These are phyloP conservation scores for Gopherus evgoodei DNA, from an alignment of 2,113 vertebrate genomes.

Conservation along the genomic window DNA sequence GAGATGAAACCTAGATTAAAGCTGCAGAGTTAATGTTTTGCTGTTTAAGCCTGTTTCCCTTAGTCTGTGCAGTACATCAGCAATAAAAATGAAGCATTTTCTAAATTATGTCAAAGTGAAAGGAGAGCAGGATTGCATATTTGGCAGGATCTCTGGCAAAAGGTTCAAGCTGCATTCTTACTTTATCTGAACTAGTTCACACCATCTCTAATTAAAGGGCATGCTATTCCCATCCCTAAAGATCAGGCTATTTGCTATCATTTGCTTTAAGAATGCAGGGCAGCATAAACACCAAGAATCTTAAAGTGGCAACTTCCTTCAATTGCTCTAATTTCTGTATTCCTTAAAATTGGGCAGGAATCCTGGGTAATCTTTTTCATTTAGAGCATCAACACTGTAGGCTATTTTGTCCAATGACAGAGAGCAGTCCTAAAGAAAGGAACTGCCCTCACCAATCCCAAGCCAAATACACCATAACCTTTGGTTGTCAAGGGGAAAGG, in stretches of 20 bases:
- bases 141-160: not conserved
- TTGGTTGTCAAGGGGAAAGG: slow-evolving; percentile 85
- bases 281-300: not conserved
- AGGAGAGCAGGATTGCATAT: not conserved
- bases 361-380: slow-evolving; percentile 21
- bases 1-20: not conserved
- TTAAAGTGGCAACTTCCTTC: not conserved
- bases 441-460: not conserved
- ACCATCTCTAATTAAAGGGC: not conserved
- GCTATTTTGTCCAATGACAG: slow-evolving; percentile 52
- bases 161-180: not conserved
- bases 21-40: not conserved
- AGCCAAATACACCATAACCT: slow-evolving; percentile 62
- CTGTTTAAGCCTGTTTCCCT: not conserved
- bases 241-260: not conserved
- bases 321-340: not conserved
- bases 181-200: not conserved
- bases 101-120: not conserved
- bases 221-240: not conserved
- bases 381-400: slow-evolving; percentile 34
- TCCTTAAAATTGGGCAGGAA: not conserved
- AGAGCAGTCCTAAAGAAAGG: slow-evolving; percentile 35
- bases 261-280: not conserved
- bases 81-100: not conserved
- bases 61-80: not conserved